Evolutionary conservation across 2,888 invertebrate species (phyloP), one percentile per base, ranked within the genome.

Genomic region (Eumacrocentrus americanus): DNA sequence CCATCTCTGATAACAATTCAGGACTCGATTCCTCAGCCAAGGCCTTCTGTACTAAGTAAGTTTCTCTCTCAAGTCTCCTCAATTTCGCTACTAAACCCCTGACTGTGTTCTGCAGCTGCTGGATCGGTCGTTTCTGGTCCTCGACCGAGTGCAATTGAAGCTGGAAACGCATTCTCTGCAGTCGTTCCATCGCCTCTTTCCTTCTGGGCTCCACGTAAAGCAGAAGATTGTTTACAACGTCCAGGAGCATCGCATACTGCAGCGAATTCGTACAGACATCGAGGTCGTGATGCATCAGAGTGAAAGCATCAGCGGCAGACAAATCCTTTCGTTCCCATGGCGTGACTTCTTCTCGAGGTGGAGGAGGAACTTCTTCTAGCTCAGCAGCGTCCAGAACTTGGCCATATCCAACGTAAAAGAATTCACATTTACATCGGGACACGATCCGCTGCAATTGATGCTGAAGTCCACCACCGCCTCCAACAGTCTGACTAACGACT

Each of bases 251-350:
- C 1, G 92, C 93, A 81, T 98, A 98, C 83, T 91, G 91, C 67
- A 94, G 78, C 0, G 95, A 95, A 83, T 97, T 98, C 40, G 97
- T 96, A 83, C 94, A 95, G n/a, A 97, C 95, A 78, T 98, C 96
- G 34, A 99, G 85, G 83, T 98, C 98, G 79, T 99, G 95, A 83
- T 99, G 99, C 89, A 98, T 95, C 50, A 99, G 84, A 0, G 97
- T 98, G 80, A 99, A 97, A 1, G 96, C 95, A 84, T 99, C 98
- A 46, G 95, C 95, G 1, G 95, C 94, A 62, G 92, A 91, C 0
- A 78, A 66, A 71, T 92, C 91, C 67, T 89, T 86, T 61, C 90
- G 87, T 72, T 91, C 91, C 90, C 94, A 94, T 1, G 88, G 88
- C 37, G 89, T 89, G 2, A 88, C 84, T 67, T 89, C 89, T 72